phyloP scores from a whole-genome alignment of 2,113 vertebrate species.

The Sebastes schlegelii region DNA sequence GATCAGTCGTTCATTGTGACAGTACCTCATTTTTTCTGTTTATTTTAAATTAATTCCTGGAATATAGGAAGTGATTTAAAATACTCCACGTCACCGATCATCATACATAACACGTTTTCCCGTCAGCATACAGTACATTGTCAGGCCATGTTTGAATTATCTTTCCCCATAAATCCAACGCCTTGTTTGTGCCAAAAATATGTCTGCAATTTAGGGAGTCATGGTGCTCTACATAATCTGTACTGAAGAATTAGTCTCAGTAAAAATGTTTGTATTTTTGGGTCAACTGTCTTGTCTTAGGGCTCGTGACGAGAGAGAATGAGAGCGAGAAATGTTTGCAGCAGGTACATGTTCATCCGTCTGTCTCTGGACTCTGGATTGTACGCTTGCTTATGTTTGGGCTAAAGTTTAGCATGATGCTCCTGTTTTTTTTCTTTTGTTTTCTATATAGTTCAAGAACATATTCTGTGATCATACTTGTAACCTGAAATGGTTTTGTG shows the following conservation, averaged over 20 bases:
- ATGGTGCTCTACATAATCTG: too few species aligned
- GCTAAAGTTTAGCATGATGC: slow-evolving; percentile 7
- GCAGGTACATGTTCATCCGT: slow-evolving; percentile 4
- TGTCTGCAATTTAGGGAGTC: neutral
- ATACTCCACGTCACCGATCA: neutral
- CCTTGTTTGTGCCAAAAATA: neutral
- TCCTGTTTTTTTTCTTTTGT: slow-evolving; percentile 4
- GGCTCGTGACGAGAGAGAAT: slow-evolving; percentile 2
- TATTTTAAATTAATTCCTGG: neutral
- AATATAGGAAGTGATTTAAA: neutral
- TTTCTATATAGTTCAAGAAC: neutral
- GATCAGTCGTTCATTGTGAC: neutral
- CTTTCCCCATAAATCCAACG: neutral
- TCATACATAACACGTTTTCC: neutral
- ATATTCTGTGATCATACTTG: neutral
- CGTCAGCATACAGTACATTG: neutral
- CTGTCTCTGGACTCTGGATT: neutral
- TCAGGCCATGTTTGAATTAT: neutral
- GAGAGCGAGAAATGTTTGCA: neutral
- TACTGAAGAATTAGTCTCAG: neutral
- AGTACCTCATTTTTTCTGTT: neutral
- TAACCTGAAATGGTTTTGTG: neutral
- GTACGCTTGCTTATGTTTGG: neutral
- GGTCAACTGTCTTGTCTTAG: slow-evolving; percentile 4
- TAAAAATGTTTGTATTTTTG: slow-evolving; percentile 1